Evolutionary conservation across 2,113 vertebrate genomes (phyloP).

Genomic region (Promerops cafer): DNA sequence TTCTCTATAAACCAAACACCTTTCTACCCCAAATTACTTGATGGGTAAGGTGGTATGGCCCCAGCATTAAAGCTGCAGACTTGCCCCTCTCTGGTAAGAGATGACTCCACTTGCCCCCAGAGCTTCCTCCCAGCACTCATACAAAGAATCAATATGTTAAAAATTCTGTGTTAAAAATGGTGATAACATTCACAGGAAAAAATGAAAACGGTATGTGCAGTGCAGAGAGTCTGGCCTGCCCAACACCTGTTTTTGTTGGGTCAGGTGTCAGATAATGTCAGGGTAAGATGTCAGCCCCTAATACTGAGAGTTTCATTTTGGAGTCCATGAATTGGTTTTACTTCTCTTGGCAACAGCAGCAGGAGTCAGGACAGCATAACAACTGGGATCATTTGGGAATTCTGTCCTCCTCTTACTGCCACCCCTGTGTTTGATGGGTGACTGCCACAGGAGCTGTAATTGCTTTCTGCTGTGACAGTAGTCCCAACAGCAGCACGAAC

Average conservation of each 20-base stretch:
- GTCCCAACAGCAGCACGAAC: background rate
- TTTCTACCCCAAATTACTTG: background rate
- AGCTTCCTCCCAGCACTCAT: background rate
- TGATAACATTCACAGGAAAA: background rate
- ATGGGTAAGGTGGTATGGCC: background rate
- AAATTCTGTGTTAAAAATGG: background rate
- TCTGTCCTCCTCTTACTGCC: background rate
- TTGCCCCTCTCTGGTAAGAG: background rate
- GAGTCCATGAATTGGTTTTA: background rate
- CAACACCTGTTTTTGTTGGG: background rate
- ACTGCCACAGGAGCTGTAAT: background rate
- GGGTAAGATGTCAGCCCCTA: background rate
- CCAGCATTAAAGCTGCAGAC: background rate
- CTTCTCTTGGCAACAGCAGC: background rate
- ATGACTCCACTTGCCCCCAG: fast-evolving
- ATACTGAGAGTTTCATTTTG: background rate
- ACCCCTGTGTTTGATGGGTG: background rate
- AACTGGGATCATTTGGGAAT: background rate
- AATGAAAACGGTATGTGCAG: background rate
- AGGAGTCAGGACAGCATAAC: background rate
- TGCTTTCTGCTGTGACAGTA: background rate
- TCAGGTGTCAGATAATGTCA: background rate
- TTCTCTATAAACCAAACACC: background rate
- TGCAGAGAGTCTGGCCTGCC: background rate
- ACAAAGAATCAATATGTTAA: background rate